Conservation (phyloP, 2,797 vertebrate genomes). For the Gambusia yucatana region DNA sequence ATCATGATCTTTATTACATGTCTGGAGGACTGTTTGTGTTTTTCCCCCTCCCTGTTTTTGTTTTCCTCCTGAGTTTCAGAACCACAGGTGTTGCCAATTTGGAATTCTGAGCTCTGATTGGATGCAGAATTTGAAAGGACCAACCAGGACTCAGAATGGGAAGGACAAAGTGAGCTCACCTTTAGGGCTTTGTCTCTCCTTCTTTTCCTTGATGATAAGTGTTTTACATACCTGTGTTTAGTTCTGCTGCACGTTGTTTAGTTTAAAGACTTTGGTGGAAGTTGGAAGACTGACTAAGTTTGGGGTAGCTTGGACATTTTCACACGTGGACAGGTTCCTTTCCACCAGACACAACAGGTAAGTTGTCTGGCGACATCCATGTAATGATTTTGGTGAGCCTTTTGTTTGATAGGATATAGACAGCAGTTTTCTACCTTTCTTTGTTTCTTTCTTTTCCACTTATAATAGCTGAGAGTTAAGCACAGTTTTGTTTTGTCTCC, state of each 20-base stretch:
- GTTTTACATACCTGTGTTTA: neutral
- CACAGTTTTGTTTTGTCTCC: neutral
- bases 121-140: neutral
- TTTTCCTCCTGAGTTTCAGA: neutral
- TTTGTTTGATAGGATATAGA: neutral
- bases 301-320: neutral
- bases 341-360: neutral
- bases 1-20: neutral
- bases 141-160: neutral
- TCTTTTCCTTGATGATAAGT: neutral
- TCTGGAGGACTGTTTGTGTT: neutral
- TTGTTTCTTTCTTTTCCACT: neutral
- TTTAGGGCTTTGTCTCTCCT: neutral
- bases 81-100: neutral
- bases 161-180: neutral
- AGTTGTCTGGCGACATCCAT: neutral
- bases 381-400: neutral
- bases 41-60: neutral
- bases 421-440: neutral
- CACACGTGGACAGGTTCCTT: neutral
- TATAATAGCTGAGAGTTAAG: neutral
- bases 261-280: neutral
- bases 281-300: neutral
- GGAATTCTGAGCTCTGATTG: neutral
- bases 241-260: neutral